Base-by-base conservation (phyloP, 2,797 vertebrate species). In the Lagocephalus sceleratus region DNA sequence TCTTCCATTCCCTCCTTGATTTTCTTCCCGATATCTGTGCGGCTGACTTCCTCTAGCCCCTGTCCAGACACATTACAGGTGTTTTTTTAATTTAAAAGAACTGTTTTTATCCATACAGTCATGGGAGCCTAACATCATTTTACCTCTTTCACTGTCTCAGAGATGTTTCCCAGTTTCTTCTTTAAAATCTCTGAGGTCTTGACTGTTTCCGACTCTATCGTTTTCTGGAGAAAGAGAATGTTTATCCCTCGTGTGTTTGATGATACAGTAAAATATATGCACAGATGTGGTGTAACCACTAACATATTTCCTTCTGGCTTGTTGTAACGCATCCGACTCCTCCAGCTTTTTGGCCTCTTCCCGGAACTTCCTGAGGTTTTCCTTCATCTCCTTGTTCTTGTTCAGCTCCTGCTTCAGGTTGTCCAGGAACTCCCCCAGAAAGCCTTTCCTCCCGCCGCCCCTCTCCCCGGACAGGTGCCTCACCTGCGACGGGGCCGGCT, bases 301-400 rank as follows among this genome's bases (percentile, higher is more conserved):
- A 66, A 98, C 97, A 0, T 95, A 99, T 97, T 99, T 99, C 83
- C 86, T 91, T 48, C 97, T 80, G 0, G 97, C 97, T 85, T 98
- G 94, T 76, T 90, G 85, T 19, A 99, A 87, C 0, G 95, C 95
- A 0, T 99, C 95, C 0, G 97, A 99, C 25, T 99, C 97, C 54
- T 99, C 97, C 3, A 99, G 79, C 62, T 92, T 98, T 63, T 93
- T 93, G 2, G 96, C 96, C 55, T 99, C 96, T 0, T 97, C 95
- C 0, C 97, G 85, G 62, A 99, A 99, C 63, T 95, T 98, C 73
- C 93, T 92, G 7, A 99, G 96, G 70, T 88, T 98, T 66, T 99
- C 95, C 78, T 93, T 95, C 96, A 99, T 98, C 81, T 99, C 97
- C 48, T 96, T 97, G 87, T 94, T 97, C 70, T 97, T 99, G 44